Evolutionary conservation across 2,113 vertebrate species (phyloP).

Genomic region (Reinhardtius hippoglossoides): DNA sequence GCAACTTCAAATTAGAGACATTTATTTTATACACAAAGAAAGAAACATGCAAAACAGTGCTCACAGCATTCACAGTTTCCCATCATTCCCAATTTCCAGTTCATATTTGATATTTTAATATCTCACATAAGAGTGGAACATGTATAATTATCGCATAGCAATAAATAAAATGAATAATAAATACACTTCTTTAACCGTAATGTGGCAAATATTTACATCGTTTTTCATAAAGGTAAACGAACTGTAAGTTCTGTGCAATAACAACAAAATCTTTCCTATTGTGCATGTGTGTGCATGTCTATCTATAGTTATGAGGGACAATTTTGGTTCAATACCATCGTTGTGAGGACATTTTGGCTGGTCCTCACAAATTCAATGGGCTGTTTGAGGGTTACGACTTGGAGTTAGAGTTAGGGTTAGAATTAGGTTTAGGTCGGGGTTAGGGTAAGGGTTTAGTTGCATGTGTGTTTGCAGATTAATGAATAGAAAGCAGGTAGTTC

Average conservation of each 20-base stretch:
- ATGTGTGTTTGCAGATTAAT: constrained; percentile 12
- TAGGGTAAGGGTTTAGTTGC: too few species aligned
- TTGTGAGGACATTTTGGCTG: too few species aligned
- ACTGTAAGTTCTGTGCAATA: not conserved
- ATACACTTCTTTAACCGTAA: not conserved
- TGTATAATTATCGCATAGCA: not conserved
- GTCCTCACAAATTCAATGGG: too few species aligned
- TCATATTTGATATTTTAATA: not conserved
- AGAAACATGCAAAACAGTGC: constrained; percentile 1
- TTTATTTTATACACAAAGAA: not conserved
- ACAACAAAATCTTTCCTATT: constrained; percentile 18
- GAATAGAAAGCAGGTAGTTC: constrained; percentile 57
- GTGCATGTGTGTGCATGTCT: not conserved
- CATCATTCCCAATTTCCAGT: not conserved
- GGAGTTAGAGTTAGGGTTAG: too few species aligned
- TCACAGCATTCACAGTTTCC: too few species aligned
- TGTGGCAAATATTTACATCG: not conserved
- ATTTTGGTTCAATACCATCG: too few species aligned
- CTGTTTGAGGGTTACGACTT: too few species aligned
- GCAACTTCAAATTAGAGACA: too few species aligned
- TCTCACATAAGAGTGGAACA: not conserved
- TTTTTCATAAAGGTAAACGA: not conserved
- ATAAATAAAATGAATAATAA: constrained; percentile 40
- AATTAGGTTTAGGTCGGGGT: too few species aligned
- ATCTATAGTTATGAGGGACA: too few species aligned